Evolutionary conservation across 2,797 vertebrate genomes (phyloP).

Genomic region (Oreochromis mossambicus): DNA sequence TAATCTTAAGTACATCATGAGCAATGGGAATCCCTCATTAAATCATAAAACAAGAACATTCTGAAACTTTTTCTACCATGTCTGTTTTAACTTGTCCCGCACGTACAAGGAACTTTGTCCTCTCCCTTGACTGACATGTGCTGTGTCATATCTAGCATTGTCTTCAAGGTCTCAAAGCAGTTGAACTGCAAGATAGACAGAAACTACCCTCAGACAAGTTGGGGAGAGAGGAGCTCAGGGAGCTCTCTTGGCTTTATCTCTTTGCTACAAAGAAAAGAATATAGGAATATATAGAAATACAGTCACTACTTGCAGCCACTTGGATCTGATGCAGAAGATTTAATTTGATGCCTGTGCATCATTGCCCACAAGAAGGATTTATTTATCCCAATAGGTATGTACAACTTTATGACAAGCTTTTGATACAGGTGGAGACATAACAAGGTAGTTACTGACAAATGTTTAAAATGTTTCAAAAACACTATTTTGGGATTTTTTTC

Average conservation of each 20-base stretch:
- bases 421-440: not conserved
- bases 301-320: not conserved
- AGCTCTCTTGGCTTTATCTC: not conserved
- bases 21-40: not conserved
- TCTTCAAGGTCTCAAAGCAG: not conserved
- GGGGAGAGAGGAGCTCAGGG: not conserved
- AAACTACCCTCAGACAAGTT: not conserved
- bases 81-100: not conserved
- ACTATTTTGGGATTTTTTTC: fast-evolving
- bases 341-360: not conserved
- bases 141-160: conserved; percentile 2
- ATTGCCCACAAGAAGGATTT: not conserved
- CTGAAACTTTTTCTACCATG: not conserved
- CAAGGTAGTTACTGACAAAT: not conserved
- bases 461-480: not conserved
- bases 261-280: not conserved
- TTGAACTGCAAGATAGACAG: not conserved
- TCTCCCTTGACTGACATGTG: not conserved
- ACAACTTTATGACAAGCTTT: not conserved
- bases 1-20: not conserved
- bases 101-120: conserved; percentile 42
- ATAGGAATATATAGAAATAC: not conserved
- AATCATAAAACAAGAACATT: not conserved
- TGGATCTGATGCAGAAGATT: not conserved
- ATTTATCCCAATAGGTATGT: not conserved